phyloP scores from a whole-genome alignment of 2,888 invertebrate genomes.

The Ormyrus labotus region DNA sequence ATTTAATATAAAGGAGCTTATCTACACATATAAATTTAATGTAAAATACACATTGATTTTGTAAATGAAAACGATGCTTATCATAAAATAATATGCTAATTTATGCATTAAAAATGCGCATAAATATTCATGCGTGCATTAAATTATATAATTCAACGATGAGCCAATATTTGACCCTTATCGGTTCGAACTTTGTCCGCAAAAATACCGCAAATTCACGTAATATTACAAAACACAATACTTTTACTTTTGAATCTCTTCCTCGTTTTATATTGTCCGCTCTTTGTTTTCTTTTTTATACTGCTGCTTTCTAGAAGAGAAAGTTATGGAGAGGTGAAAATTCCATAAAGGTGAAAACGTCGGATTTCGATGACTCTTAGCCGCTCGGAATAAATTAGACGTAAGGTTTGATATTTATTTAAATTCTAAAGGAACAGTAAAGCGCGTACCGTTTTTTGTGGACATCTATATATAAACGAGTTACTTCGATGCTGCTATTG shows the following conservation, averaged over 20 bases:
- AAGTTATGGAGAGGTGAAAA: conserved; percentile 1
- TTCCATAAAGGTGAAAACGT: not conserved
- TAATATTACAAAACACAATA: no score
- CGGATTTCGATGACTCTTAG: not conserved
- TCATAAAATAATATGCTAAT: not conserved
- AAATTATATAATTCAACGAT: no score
- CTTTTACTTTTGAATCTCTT: no score
- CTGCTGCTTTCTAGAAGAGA: not conserved
- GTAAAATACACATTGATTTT: not conserved
- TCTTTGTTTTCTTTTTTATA: not conserved
- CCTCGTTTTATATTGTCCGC: not conserved
- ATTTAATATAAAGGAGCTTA: not conserved
- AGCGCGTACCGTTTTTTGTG: no score
- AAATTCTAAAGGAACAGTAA: no score
- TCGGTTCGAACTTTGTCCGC: not conserved
- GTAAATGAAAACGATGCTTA: not conserved
- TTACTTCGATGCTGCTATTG: no score
- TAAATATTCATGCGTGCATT: not conserved
- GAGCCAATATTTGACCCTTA: not conserved
- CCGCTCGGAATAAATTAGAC: not conserved
- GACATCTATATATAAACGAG: no score
- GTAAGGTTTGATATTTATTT: no score
- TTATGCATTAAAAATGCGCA: not conserved
- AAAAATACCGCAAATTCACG: no score
- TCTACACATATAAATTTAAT: not conserved